phyloP scores from a whole-genome alignment of 1,140 invertebrate species.

The Stratiolaelaps scimitus region DNA sequence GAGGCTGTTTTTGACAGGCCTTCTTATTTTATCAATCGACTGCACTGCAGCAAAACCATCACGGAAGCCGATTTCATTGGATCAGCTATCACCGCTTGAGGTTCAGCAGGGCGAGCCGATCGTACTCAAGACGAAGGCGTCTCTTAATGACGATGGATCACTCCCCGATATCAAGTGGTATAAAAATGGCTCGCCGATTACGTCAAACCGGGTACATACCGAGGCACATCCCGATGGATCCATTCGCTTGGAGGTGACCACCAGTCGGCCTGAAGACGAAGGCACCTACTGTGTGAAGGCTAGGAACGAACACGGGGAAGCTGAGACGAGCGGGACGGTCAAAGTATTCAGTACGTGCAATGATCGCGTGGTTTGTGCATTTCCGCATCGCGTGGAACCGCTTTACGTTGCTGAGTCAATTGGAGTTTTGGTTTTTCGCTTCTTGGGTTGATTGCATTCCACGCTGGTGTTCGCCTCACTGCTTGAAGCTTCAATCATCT shows the following conservation, averaged over 20 bases:
- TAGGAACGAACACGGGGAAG: constrained; percentile 60
- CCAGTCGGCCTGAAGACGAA: constrained; percentile 56
- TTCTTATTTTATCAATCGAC: constrained; percentile 30
- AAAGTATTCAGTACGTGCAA: constrained; percentile 60
- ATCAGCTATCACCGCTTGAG: neutral
- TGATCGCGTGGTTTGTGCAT: too few species aligned
- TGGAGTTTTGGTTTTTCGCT: too few species aligned
- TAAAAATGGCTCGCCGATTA: constrained; percentile 39
- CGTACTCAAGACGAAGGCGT: neutral
- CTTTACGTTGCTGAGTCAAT: too few species aligned
- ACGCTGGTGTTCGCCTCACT: too few species aligned
- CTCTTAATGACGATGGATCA: neutral
- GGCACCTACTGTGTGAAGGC: constrained; percentile 72
- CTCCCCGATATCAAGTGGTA: constrained; percentile 26
- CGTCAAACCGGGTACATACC: constrained; percentile 36
- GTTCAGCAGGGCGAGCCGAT: constrained; percentile 7
- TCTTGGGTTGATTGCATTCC: too few species aligned
- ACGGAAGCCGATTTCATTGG: neutral
- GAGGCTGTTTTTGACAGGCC: neutral
- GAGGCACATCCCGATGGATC: too few species aligned
- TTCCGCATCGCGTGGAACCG: too few species aligned
- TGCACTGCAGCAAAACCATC: neutral
- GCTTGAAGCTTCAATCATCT: too few species aligned
- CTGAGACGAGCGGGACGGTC: constrained; percentile 58
- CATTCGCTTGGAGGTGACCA: too few species aligned